These are phyloP conservation scores for Hypanus sabinus DNA, from an alignment of 2,113 vertebrate species.

Conservation along the genomic window DNA sequence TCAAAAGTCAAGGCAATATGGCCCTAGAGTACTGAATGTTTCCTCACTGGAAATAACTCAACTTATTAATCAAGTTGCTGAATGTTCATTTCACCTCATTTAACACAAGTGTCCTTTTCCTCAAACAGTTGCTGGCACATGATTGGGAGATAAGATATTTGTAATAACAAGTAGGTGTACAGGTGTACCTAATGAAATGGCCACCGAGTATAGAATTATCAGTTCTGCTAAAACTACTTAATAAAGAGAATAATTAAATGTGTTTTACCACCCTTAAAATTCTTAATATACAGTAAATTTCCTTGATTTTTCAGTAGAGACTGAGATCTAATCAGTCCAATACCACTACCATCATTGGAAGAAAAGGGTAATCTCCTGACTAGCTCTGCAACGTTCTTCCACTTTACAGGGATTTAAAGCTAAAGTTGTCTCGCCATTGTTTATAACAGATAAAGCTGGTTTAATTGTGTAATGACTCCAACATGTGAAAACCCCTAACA, in stretches of 20 bases:
- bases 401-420: constrained; percentile 7
- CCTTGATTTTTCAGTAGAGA: background rate
- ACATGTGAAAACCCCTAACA: background rate
- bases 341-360: background rate
- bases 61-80: no score
- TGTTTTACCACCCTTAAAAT: background rate
- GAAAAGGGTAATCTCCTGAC: background rate
- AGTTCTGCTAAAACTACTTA: background rate
- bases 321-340: background rate
- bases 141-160: no score
- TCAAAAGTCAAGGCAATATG: no score
- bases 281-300: background rate
- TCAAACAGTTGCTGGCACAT: no score
- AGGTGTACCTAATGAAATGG: no score
- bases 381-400: background rate
- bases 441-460: background rate
- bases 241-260: background rate
- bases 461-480: constrained; percentile 4
- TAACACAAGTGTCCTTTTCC: no score
- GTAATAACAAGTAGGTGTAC: no score
- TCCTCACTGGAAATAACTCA: no score
- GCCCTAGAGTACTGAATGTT: no score
- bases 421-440: background rate
- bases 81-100: no score
- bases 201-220: background rate